A percentile compares a stretch with the other conserved stretches of the same genome.
Conservation (phyloP, 2,113 vertebrate genomes). For the Glareola pratincola region DNA sequence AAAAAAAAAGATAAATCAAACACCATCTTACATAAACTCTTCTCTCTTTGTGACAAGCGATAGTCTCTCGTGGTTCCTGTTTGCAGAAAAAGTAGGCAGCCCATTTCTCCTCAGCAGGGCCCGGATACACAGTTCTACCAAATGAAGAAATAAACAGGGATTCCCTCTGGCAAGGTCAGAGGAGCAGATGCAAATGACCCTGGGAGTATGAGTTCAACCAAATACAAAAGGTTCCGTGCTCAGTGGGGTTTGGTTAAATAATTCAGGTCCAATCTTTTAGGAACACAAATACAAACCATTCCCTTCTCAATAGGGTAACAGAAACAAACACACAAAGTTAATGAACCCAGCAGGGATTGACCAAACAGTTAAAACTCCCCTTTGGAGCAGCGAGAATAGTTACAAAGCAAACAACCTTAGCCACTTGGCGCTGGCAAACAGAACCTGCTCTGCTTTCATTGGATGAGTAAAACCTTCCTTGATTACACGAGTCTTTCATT, state of each 20-base stretch:
- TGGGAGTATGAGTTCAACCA: background rate
- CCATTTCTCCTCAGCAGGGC: background rate
- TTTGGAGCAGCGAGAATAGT: background rate
- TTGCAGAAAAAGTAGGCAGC: background rate
- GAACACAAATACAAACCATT: conserved; percentile 44
- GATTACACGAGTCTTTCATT: background rate
- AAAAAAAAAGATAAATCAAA: background rate
- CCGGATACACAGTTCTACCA: conserved; percentile 1
- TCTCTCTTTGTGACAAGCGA: background rate
- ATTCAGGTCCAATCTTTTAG: conserved; percentile 26
- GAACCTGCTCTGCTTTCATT: background rate
- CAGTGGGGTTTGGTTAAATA: conserved; percentile 28
- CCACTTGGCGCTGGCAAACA: background rate
- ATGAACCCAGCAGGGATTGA: conserved; percentile 40
- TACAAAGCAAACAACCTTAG: background rate
- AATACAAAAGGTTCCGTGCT: conserved; percentile 12
- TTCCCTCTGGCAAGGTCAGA: conserved; percentile 9
- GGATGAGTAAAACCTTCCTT: background rate
- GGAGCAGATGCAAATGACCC: background rate
- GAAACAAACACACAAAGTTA: conserved; percentile 47
- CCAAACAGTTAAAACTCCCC: conserved; percentile 27
- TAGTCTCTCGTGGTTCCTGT: background rate
- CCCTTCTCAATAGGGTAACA: conserved; percentile 27
- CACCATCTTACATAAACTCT: background rate
- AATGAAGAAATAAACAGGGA: background rate